phyloP scores from a whole-genome alignment of 53 echinoderm and acorn worm genomes.

The Hippasteria phrygiana region DNA sequence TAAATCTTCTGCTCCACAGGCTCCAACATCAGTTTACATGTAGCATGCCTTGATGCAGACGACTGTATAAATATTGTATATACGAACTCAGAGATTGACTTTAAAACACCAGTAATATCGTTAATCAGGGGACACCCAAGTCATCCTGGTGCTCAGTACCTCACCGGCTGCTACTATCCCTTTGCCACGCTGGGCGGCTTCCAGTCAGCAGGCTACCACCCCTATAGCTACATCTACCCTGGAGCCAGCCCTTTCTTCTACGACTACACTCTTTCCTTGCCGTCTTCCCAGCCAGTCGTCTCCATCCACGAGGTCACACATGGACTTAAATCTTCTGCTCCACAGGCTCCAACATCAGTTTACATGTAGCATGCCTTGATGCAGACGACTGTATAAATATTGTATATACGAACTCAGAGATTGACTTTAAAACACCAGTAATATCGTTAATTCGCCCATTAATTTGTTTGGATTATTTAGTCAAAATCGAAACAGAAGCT shows the following conservation, averaged over 20 bases:
- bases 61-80: too few relatives aligned
- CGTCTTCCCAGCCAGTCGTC: not conserved
- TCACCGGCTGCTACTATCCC: conserved; percentile 28
- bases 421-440: too few relatives aligned
- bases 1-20: too few relatives aligned
- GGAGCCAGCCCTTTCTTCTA: conserved; percentile 11
- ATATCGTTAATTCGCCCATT: too few relatives aligned
- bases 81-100: too few relatives aligned
- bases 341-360: not conserved
- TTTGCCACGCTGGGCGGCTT: conserved; percentile 11
- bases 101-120: too few relatives aligned
- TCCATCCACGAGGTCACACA: not conserved
- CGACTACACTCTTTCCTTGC: conserved; percentile 18
- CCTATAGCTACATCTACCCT: conserved; percentile 30
- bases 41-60: too few relatives aligned
- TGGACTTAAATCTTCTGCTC: not conserved
- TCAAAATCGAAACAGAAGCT: too few relatives aligned
- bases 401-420: too few relatives aligned
- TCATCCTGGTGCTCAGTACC: conserved; percentile 29
- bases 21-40: too few relatives aligned
- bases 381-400: too few relatives aligned
- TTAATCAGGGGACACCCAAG: not conserved
- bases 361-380: not conserved
- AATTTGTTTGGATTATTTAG: too few relatives aligned
- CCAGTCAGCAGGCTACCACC: conserved; percentile 15